Conservation (phyloP, 2,888 invertebrate genomes). For the Spodoptera exigua region DNA sequence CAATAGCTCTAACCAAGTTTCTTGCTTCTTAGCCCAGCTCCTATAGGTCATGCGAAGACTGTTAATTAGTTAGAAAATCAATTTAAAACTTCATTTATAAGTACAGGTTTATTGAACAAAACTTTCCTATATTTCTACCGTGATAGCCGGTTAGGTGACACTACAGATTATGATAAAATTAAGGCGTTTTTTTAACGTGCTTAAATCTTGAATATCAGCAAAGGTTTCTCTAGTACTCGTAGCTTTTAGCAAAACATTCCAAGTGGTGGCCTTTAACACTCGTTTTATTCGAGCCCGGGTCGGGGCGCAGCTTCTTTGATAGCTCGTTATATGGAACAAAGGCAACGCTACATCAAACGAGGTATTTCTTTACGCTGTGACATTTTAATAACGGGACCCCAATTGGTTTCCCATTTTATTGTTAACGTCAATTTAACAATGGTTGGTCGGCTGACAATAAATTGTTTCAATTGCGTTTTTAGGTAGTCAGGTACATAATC, state of each 20-base stretch:
- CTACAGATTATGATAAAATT: no score
- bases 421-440: slow-evolving; percentile 69
- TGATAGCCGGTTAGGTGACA: no score
- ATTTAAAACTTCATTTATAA: no score
- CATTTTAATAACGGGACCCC: slow-evolving; percentile 73
- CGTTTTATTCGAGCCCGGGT: slow-evolving; percentile 67
- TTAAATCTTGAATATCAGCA: slow-evolving; percentile 44
- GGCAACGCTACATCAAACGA: slow-evolving; percentile 78
- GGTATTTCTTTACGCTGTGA: slow-evolving; percentile 75
- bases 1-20: no score
- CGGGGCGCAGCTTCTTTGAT: slow-evolving; percentile 66
- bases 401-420: slow-evolving; percentile 74
- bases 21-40: no score
- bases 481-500: slow-evolving; percentile 23
- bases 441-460: slow-evolving; percentile 56
- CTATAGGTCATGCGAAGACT: no score
- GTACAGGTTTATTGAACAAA: no score
- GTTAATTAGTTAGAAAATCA: no score
- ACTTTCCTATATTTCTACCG: no score
- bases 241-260: slow-evolving; percentile 67
- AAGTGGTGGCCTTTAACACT: slow-evolving; percentile 70
- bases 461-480: slow-evolving; percentile 57
- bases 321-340: slow-evolving; percentile 82
- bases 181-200: slow-evolving; percentile 26
- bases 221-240: slow-evolving; percentile 63